A percentile compares a stretch with the other conserved stretches of the same genome.
Conservation (phyloP, 2,797 vertebrate genomes). For the Pempheris klunzingeri region DNA sequence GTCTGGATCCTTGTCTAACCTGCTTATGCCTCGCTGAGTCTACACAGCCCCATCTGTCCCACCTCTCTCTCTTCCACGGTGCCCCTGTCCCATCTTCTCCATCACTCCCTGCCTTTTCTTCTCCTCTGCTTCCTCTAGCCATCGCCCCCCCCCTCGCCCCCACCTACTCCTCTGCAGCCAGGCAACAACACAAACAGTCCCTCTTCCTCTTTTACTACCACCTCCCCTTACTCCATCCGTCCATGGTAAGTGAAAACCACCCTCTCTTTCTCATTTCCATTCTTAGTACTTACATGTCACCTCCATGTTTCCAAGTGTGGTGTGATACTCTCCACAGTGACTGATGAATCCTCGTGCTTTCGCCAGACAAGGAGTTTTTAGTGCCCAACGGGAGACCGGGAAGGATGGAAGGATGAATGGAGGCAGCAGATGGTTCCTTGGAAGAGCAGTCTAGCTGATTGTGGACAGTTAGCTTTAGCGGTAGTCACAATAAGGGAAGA, state of each 20-base stretch:
- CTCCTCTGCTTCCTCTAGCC: constrained; percentile 27
- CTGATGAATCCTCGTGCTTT: constrained; percentile 63
- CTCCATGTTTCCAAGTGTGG: constrained; percentile 83
- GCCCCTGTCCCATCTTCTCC: constrained; percentile 54
- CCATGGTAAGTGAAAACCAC: constrained; percentile 48
- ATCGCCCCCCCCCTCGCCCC: constrained; percentile 14
- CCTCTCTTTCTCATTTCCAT: constrained; percentile 15
- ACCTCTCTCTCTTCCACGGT: constrained; percentile 48
- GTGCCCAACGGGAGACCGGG: constrained; percentile 36
- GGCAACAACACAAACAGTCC: constrained; percentile 77
- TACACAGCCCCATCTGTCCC: constrained; percentile 61
- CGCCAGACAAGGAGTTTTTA: constrained; percentile 58
- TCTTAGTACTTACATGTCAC: constrained; percentile 87
- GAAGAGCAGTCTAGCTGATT: constrained; percentile 65
- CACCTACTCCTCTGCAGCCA: constrained; percentile 63
- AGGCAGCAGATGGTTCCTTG: constrained; percentile 76
- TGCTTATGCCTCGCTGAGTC: constrained; percentile 77
- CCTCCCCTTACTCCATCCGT: constrained; percentile 48
- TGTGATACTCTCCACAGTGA: constrained; percentile 76
- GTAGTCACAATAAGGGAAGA: constrained; percentile 70
- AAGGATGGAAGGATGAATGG: constrained; percentile 52
- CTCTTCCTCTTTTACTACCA: constrained; percentile 58
- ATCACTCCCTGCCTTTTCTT: constrained; percentile 53
- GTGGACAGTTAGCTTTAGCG: constrained; percentile 62
- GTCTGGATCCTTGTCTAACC: constrained; percentile 78